Conservation (phyloP, 2,113 vertebrate species). For the Crocuta crocuta region DNA sequence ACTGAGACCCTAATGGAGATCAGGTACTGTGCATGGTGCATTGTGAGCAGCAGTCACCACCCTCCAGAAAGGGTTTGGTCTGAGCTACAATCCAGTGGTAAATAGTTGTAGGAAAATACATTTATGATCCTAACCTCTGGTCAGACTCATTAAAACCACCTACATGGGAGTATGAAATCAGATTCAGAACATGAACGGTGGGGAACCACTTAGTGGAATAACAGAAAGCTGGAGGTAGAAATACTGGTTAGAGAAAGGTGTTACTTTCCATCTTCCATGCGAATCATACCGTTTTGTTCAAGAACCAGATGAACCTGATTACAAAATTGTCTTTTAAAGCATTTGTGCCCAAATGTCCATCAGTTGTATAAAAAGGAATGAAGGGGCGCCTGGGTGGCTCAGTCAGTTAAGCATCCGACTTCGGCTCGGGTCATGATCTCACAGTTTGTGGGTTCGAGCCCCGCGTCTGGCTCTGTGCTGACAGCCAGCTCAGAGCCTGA, state of each 20-base stretch:
- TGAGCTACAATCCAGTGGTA: neutral
- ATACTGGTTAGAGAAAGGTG: neutral
- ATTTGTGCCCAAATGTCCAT: neutral
- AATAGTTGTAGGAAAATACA: neutral
- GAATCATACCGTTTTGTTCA: neutral
- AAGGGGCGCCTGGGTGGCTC: too few relatives aligned
- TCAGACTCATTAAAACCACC: neutral
- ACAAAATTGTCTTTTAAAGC: neutral
- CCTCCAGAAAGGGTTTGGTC: neutral
- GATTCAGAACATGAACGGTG: neutral
- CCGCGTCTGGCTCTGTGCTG: too few relatives aligned
- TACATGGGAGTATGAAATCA: neutral
- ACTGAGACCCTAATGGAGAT: neutral
- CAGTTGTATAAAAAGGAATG: neutral
- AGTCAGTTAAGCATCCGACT: too few relatives aligned
- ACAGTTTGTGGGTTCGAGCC: too few relatives aligned
- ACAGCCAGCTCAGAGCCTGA: too few relatives aligned
- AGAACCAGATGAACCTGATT: neutral
- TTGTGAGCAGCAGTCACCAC: neutral
- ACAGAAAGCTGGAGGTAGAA: neutral
- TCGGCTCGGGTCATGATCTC: too few relatives aligned
- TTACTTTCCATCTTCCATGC: neutral
- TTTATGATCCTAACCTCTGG: neutral
- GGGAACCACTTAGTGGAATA: neutral
- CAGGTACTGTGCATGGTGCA: neutral